phyloP scores from a whole-genome alignment of 2,113 vertebrate genomes.

The Daphoenositta chrysoptera region DNA sequence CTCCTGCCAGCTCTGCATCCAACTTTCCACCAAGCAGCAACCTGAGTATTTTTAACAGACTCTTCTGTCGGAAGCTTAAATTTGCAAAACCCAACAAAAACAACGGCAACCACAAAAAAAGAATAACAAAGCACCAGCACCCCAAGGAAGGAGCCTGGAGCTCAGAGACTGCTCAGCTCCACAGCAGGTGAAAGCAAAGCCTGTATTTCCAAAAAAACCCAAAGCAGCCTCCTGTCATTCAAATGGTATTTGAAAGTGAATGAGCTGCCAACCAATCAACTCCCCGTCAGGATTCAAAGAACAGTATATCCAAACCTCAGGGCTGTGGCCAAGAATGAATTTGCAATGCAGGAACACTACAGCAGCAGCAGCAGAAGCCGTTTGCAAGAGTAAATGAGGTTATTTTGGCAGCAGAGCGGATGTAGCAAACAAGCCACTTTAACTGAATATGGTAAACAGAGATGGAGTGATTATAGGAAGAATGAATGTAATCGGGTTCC shows the following conservation, averaged over 20 bases:
- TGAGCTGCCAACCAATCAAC: constrained; percentile 49
- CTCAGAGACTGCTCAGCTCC: background rate
- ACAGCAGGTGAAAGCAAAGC: constrained; percentile 39
- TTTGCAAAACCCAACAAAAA: background rate
- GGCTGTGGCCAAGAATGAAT: constrained; percentile 4
- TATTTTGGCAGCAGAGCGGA: constrained; percentile 76
- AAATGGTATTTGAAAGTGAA: constrained; percentile 39
- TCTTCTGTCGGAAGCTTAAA: background rate
- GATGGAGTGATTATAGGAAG: constrained; percentile 80
- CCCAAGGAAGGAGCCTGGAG: background rate
- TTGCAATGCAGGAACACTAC: constrained; percentile 14
- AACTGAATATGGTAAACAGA: constrained; percentile 86
- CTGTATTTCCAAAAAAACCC: background rate
- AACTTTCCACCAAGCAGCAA: background rate
- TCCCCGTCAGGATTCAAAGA: constrained; percentile 32
- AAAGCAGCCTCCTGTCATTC: background rate
- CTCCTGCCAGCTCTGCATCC: background rate
- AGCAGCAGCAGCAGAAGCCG: constrained; percentile 26
- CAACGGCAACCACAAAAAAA: background rate
- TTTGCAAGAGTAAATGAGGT: constrained; percentile 74
- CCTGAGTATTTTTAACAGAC: background rate
- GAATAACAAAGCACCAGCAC: background rate
- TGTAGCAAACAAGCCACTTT: constrained; percentile 80
- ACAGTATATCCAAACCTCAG: constrained; percentile 44
- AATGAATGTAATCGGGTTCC: constrained; percentile 77